These are phyloP conservation scores for Jacana jacana DNA, from an alignment of 2,113 vertebrate genomes.

Conservation along the genomic window DNA sequence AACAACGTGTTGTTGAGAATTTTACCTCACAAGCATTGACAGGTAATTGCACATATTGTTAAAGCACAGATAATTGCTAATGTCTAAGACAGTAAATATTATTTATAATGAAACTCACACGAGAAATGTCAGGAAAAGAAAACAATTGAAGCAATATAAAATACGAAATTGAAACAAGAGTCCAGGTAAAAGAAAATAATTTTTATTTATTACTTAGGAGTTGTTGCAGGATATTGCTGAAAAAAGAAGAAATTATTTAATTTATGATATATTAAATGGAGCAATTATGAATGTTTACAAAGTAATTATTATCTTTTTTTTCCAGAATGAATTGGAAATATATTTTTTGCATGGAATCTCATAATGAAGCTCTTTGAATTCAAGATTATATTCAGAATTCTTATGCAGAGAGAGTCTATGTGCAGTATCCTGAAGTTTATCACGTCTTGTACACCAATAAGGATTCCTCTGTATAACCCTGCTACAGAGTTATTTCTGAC, in stretches of 20 bases:
- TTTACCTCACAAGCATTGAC: background rate
- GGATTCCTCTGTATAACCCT: background rate
- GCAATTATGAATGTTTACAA: background rate
- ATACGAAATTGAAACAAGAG: background rate
- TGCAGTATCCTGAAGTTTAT: background rate
- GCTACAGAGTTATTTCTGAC: background rate
- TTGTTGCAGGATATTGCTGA: background rate
- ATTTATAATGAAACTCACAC: background rate
- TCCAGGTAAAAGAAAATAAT: fast-evolving
- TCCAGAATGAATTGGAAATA: background rate
- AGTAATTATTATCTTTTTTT: background rate
- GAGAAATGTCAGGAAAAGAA: background rate
- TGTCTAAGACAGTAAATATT: background rate
- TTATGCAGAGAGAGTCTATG: background rate
- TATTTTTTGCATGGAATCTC: background rate
- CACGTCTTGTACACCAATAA: background rate
- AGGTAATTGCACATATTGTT: background rate
- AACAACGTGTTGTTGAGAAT: background rate
- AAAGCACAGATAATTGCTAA: background rate
- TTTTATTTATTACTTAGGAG: background rate
- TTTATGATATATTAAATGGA: background rate
- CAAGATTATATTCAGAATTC: background rate
- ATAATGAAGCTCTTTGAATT: background rate
- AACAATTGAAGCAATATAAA: background rate
- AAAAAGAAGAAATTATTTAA: background rate